Evolutionary conservation across 64 coral and sea anemone species (phyloP).

Genomic region (Dendronephthya gigantea): DNA sequence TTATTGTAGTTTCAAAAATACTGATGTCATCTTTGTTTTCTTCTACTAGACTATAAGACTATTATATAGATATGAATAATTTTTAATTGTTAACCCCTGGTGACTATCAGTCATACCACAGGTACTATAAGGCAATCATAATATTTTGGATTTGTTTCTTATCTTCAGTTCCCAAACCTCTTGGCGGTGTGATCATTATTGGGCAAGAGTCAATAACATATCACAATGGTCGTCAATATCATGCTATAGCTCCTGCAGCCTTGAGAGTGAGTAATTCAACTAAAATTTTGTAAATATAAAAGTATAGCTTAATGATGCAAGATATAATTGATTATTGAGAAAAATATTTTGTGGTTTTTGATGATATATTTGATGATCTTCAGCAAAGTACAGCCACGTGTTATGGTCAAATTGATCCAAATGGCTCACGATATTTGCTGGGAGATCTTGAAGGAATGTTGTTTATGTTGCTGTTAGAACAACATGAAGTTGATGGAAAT

Average conservation of each 20-base stretch:
- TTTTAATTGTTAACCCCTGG: neutral
- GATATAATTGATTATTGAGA: no score
- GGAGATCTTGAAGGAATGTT: slow-evolving; percentile 90
- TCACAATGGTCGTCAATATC: slow-evolving; percentile 78
- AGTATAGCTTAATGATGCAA: neutral
- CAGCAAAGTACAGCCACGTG: slow-evolving; percentile 89
- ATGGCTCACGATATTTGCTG: slow-evolving; percentile 85
- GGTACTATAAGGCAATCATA: no score
- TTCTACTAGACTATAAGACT: neutral
- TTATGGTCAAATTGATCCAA: slow-evolving; percentile 85
- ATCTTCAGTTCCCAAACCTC: slow-evolving; percentile 64
- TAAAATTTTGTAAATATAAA: neutral
- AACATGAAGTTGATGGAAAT: slow-evolving; percentile 69
- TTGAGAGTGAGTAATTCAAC: slow-evolving; percentile 47
- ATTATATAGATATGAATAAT: neutral
- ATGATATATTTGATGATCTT: neutral
- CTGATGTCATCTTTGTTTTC: neutral
- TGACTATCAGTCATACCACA: no score
- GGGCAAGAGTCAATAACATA: slow-evolving; percentile 96
- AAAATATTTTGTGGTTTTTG: no score
- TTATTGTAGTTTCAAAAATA: slow-evolving; percentile 1
- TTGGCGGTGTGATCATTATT: slow-evolving; percentile 84
- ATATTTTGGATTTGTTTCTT: neutral
- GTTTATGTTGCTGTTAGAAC: slow-evolving; percentile 82
- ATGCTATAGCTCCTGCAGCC: slow-evolving; percentile 75